Evolutionary conservation across 2,113 vertebrate genomes (phyloP).

Genomic region (Ploceus nigricollis): DNA sequence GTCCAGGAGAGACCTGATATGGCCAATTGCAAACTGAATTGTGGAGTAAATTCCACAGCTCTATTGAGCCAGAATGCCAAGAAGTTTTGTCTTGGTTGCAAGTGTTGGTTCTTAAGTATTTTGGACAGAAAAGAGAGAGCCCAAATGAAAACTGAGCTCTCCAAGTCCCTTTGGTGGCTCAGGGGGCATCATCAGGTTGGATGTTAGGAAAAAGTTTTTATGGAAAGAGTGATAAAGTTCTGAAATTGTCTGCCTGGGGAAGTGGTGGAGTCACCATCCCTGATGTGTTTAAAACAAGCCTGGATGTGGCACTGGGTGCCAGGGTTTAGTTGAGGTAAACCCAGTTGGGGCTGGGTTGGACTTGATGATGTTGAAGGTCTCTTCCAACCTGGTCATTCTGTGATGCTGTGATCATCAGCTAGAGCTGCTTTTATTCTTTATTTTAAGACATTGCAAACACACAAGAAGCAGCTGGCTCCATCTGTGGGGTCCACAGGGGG

Average conservation of each 20-base stretch:
- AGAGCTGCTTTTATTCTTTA: not conserved
- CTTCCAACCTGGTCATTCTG: not conserved
- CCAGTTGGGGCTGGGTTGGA: not conserved
- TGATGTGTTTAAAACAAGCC: not conserved
- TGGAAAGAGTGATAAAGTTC: no score
- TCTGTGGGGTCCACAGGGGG: not conserved
- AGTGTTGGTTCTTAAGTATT: not conserved
- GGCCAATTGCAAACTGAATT: not conserved
- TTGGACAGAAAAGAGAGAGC: not conserved
- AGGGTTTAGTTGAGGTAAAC: not conserved
- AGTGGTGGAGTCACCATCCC: not conserved
- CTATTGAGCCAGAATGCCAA: not conserved
- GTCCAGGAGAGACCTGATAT: not conserved
- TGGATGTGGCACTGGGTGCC: not conserved
- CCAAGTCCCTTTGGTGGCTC: not conserved
- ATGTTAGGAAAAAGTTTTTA: not conserved
- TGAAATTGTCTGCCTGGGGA: rapidly evolving
- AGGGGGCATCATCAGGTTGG: not conserved
- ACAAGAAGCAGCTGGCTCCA: not conserved
- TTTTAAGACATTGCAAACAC: not conserved
- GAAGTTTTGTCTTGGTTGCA: not conserved
- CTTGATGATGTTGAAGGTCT: rapidly evolving
- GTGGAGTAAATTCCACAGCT: not conserved
- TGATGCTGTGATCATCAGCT: not conserved
- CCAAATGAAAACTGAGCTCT: not conserved